These are phyloP conservation scores for Cuniculus paca DNA, from an alignment of 2,797 vertebrate species.

Conservation along the genomic window DNA sequence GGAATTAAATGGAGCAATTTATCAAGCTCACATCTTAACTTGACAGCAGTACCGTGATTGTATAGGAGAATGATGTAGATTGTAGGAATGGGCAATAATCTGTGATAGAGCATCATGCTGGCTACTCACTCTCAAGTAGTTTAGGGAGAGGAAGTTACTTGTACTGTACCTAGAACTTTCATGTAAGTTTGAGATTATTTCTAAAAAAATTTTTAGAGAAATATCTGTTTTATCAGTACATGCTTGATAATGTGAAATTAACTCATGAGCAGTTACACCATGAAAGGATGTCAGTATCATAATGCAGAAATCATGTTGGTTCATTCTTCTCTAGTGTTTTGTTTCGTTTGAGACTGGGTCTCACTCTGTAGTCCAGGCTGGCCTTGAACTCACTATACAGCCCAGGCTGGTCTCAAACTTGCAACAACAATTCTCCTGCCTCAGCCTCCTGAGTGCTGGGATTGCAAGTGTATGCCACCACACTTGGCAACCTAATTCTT, in stretches of 20 bases:
- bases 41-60: neutral
- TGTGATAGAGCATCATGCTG: neutral
- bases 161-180: neutral
- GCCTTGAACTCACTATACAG: no score
- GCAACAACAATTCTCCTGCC: no score
- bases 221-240: neutral
- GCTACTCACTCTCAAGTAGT: neutral
- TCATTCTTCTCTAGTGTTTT: neutral
- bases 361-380: no score
- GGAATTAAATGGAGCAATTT: neutral
- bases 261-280: neutral
- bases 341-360: no score
- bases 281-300: slow-evolving; percentile 15
- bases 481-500: neutral
- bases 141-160: neutral
- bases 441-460: no score
- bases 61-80: neutral
- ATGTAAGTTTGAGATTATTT: neutral
- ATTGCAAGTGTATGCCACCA: no score
- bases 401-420: no score
- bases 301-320: slow-evolving; percentile 4
- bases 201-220: neutral
- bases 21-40: neutral
- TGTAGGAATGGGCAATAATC: neutral
- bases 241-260: slow-evolving; percentile 8